Base-by-base conservation (phyloP, 1,140 invertebrate genomes). In the Vanessa tameamea region DNA sequence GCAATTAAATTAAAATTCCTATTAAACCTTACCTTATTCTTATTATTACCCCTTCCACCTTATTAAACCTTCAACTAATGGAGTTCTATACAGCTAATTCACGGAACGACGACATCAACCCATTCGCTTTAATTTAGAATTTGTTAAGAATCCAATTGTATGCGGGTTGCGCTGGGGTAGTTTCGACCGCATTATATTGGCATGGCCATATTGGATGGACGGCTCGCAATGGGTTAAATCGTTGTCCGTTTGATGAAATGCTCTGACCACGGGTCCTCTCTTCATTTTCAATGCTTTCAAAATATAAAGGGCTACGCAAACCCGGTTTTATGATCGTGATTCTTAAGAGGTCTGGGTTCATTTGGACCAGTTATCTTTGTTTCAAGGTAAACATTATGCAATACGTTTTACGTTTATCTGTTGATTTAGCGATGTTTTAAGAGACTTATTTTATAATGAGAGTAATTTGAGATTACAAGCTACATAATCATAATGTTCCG, bases 241-340 rank as follows among this genome's bases (percentile, higher is more conserved):
- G 53, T 72, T 66, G 66, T 68, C 70, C 53, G 51, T 72, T 72
- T 71, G 61, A 71, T 72, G 64, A 66, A 72, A 72, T 16, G 50
- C 13, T 31, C 70, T 57, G 64, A 66, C 70, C 61, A 66, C 70
- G 37, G 26, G 12, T 57, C 48, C 20, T 48, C 63, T 65, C 63
- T 72, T 72, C 51, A 72, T 72, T 72, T 72, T 72, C 43, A 55
- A 66, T 55, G 50, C 31, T 61, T 71, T 71, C 63, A 71, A 71
- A 71, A 71, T 55, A 64, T 64, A 71, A 71, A 71, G 48, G 69
- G n/a, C 50, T 47, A 37, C 31, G 15, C 31, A 43, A 50, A 53
- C 23, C 37, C 8, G 57, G 59, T 20, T 64, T 71, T 47, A 69
- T 57, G 57, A 47, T 68, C 65, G 50, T 57, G 26, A 47, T 55